A percentile compares a stretch with the other conserved stretches of the same genome.
Conservation (phyloP, 2,888 invertebrate species). For the Taphrorychus bicolor region DNA sequence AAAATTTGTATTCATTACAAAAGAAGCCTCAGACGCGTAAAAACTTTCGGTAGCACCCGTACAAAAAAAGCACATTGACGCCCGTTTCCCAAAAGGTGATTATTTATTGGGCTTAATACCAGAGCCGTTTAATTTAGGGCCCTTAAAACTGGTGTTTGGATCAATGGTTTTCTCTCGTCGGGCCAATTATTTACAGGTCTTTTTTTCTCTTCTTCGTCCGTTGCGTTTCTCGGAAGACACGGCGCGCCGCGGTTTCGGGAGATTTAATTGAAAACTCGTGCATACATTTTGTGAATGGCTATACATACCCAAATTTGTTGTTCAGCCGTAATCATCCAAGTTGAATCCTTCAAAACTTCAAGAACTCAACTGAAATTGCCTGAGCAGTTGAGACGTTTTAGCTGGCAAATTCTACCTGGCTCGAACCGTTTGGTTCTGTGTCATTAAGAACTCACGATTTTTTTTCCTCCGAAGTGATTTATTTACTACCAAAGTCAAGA, state of each 20-base stretch:
- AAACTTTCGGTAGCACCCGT: constrained; percentile 14
- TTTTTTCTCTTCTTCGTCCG: constrained; percentile 11
- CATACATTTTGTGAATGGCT: background rate
- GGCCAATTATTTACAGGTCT: constrained; percentile 10
- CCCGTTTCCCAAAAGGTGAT: constrained; percentile 15
- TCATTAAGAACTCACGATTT: constrained; percentile 3
- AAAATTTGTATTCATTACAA: background rate
- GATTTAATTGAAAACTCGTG: background rate
- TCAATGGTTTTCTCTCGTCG: constrained; percentile 14
- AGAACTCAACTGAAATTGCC: background rate
- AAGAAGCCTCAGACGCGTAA: background rate
- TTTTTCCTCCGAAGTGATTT: background rate
- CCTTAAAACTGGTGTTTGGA: constrained; percentile 12
- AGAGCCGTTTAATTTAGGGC: constrained; percentile 14
- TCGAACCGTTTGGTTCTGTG: background rate
- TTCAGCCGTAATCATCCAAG: no score
- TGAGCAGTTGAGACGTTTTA: background rate
- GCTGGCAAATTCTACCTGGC: background rate
- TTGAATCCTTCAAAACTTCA: background rate
- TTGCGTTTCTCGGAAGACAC: constrained; percentile 6
- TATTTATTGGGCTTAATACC: constrained; percentile 26
- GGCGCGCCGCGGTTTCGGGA: background rate
- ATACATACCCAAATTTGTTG: no score
- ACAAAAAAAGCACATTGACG: constrained; percentile 11
- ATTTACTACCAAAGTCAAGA: constrained; percentile 1